phyloP scores from a whole-genome alignment of 2,888 invertebrate species.

The Ectropis crepuscularia region DNA sequence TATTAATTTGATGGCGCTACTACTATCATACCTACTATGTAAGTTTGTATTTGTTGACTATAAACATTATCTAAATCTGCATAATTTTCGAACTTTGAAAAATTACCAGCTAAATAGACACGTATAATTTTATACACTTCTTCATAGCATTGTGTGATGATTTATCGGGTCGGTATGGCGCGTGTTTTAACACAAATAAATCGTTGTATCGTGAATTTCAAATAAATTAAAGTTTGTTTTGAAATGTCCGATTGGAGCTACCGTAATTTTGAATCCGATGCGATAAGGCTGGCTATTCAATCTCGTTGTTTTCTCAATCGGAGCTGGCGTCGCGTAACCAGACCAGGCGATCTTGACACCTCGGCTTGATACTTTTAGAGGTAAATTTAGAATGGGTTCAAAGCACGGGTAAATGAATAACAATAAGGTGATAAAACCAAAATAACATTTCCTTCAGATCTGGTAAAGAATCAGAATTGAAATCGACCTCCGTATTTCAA shows the following conservation, averaged over 20 bases:
- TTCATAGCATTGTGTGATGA: neutral
- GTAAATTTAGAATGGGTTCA: slow-evolving; percentile 28
- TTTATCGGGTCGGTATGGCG: slow-evolving; percentile 18
- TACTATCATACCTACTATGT: too few relatives aligned
- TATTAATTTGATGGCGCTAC: too few relatives aligned
- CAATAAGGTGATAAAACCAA: neutral
- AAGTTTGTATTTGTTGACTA: too few relatives aligned
- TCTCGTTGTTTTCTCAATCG: slow-evolving; percentile 74
- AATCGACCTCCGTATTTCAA: too few relatives aligned
- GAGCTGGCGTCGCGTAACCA: slow-evolving; percentile 63
- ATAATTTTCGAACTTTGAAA: too few relatives aligned
- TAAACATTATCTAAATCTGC: too few relatives aligned
- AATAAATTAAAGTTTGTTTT: slow-evolving; percentile 43
- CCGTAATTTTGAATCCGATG: slow-evolving; percentile 53
- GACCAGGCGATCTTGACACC: slow-evolving; percentile 48
- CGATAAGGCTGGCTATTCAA: slow-evolving; percentile 67
- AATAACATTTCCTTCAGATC: too few relatives aligned
- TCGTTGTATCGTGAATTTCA: slow-evolving; percentile 35
- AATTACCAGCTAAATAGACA: too few relatives aligned
- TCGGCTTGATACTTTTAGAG: slow-evolving; percentile 34
- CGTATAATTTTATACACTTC: too few relatives aligned
- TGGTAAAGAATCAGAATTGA: too few relatives aligned
- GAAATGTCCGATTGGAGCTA: slow-evolving; percentile 37
- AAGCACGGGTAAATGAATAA: slow-evolving; percentile 14
- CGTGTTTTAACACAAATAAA: slow-evolving; percentile 36